A percentile compares a stretch with the other conserved stretches of the same genome.
Evolutionary conservation across 2,888 invertebrate species (phyloP).

Genomic region (Amorpha juglandis): DNA sequence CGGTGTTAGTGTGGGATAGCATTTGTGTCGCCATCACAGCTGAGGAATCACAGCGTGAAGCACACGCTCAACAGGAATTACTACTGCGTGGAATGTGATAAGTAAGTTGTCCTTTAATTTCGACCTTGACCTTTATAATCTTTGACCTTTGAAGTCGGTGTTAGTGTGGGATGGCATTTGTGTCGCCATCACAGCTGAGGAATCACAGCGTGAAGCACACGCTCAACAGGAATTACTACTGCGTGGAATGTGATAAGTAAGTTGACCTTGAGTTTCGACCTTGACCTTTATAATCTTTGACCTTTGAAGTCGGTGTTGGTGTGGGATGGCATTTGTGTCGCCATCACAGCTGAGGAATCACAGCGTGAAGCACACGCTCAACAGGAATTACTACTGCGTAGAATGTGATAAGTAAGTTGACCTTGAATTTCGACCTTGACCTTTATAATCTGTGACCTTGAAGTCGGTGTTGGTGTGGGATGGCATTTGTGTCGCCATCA

Average conservation of each 20-base stretch:
- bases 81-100: constrained; percentile 75
- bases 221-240: constrained; percentile 55
- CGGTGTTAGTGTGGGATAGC: constrained; percentile 51
- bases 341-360: no score
- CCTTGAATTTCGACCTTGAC: no score
- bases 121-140: neutral
- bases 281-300: neutral
- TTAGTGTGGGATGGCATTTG: constrained; percentile 59
- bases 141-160: neutral
- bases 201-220: constrained; percentile 62
- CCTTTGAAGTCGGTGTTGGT: neutral
- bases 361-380: no score
- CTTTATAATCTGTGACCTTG: no score
- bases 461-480: no score
- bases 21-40: constrained; percentile 60
- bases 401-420: no score
- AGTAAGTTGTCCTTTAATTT: constrained; percentile 39
- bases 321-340: no score
- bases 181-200: constrained; percentile 57
- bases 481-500: no score
- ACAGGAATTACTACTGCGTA: no score
- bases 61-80: constrained; percentile 55
- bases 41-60: constrained; percentile 58
- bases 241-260: constrained; percentile 72
- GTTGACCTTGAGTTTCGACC: constrained; percentile 8